These are phyloP conservation scores for Lottia scabra DNA, from an alignment of 2,888 invertebrate species.

Conservation along the genomic window DNA sequence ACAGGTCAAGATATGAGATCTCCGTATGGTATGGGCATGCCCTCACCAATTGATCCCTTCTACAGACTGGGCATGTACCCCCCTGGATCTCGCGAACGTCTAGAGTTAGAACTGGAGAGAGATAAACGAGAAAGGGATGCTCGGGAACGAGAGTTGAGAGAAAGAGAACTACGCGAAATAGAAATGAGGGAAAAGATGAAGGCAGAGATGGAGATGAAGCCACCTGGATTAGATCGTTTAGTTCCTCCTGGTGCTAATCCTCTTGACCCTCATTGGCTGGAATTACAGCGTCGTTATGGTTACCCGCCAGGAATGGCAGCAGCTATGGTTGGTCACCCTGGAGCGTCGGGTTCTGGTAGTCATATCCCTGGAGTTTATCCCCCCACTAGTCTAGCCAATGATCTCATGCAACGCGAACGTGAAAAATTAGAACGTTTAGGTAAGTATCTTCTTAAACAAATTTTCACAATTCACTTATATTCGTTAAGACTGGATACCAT, in stretches of 20 bases:
- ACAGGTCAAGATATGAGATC: constrained; percentile 49
- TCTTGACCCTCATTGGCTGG: constrained; percentile 79
- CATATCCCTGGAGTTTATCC: constrained; percentile 69
- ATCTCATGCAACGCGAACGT: constrained; percentile 82
- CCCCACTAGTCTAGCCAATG: constrained; percentile 76
- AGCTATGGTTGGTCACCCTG: constrained; percentile 55
- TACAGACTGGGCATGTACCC: constrained; percentile 82
- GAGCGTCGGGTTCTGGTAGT: constrained; percentile 71
- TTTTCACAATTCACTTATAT: too few species aligned
- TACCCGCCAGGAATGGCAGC: constrained; percentile 70
- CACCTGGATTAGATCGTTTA: constrained; percentile 63
- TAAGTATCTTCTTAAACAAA: constrained; percentile 28
- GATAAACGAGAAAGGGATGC: constrained; percentile 76
- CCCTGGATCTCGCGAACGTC: constrained; percentile 74
- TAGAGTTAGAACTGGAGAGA: constrained; percentile 77
- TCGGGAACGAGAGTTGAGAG: constrained; percentile 65
- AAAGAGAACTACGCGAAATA: constrained; percentile 76
- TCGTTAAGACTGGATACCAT: too few species aligned
- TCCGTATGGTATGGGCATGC: constrained; percentile 67
- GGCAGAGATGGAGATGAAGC: constrained; percentile 81
- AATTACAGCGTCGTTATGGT: constrained; percentile 78
- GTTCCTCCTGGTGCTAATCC: constrained; percentile 56
- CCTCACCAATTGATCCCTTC: constrained; percentile 85
- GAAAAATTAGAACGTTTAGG: constrained; percentile 82
- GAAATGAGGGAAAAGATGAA: constrained; percentile 86